Percentiles rank a stretch among this genome's conserved stretches.
Conservation (phyloP, 2,888 invertebrate species). For the Noctuana brunneofusca region DNA sequence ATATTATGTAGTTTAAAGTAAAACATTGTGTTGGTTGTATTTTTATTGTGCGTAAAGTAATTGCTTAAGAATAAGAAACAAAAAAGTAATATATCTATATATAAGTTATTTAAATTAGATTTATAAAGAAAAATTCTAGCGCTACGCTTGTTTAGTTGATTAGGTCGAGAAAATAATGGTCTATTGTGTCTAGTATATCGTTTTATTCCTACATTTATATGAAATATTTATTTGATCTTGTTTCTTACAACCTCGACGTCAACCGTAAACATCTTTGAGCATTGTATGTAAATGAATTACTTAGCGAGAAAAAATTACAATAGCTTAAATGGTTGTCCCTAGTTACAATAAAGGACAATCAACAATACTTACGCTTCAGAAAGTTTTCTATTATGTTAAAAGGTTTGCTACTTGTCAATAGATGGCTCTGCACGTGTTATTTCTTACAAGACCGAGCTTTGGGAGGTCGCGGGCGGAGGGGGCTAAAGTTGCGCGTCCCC, state of each 20-base stretch:
- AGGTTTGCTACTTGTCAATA: conserved; percentile 50
- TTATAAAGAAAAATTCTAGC: too few relatives aligned
- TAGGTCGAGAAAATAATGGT: too few relatives aligned
- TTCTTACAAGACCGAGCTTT: conserved; percentile 50
- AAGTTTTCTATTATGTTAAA: conserved; percentile 13
- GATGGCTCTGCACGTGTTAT: conserved; percentile 57
- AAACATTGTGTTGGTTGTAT: too few relatives aligned
- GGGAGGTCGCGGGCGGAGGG: conserved; percentile 55
- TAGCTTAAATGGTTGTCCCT: background rate
- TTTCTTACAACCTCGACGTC: background rate
- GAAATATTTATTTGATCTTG: too few relatives aligned
- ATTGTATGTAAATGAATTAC: background rate
- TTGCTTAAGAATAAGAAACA: too few relatives aligned
- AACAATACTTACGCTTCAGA: conserved; percentile 5
- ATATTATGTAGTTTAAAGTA: background rate
- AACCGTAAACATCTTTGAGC: too few relatives aligned
- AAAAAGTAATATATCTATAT: too few relatives aligned
- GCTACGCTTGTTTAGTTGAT: too few relatives aligned
- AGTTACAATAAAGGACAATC: conserved; percentile 3
- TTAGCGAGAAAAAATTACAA: background rate
- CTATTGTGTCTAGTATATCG: too few relatives aligned
- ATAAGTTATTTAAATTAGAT: too few relatives aligned
- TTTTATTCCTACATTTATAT: too few relatives aligned
- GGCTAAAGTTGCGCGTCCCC: conserved; percentile 71
- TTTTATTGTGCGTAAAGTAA: too few relatives aligned